Evolutionary conservation across 2,797 vertebrate genomes (phyloP), one percentile per base, ranked within the genome.

Genomic region (Pantherophis vulpinus): DNA sequence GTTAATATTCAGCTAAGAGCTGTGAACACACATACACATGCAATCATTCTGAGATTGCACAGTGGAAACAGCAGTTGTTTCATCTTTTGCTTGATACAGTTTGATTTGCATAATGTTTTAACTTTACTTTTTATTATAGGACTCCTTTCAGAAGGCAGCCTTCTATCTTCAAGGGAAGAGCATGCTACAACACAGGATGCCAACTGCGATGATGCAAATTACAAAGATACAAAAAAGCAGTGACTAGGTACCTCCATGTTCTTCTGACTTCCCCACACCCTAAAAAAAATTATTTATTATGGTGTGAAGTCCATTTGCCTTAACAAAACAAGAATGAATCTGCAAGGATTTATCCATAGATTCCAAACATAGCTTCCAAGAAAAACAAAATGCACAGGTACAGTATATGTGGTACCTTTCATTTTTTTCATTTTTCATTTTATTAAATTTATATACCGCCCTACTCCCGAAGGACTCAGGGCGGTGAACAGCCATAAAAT

Each of bases 51-150:
- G 58, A 47, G 89, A 94, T 93, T 90, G 94, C 93, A 95, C 59
- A 25, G n/a, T 92, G 70, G 91, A 94, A 94, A 95, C 93, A 32
- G 88, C 93, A 88, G 86, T 94, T 95, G 94, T 98, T 98, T 98
- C 97, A 98, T 98, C 96, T 97, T 96, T 95, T 96, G 96, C 94
- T 96, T 96, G 97, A 98, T 97, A 97, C 97, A 95, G 94, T 97
- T 95, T 96, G 96, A 98, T 98, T 98, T 97, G 92, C 97, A 97
- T 98, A 98, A 97, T 98, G 96, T 98, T 98, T 98, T 98, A 98
- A 98, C 96, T 94, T 91, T 88, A 79, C 74, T 92, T 91, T 93
- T 60, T 95, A 93, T 94, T 60, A 92, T 42, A 95, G 37, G 10
- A 42, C 83, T 94, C 70, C 79, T 97, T 97, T 97, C 96, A 97